Percentiles rank a stretch among this genome's conserved stretches.
phyloP scores from a whole-genome alignment of 2,888 invertebrate genomes.

The Alloplasta piceator region DNA sequence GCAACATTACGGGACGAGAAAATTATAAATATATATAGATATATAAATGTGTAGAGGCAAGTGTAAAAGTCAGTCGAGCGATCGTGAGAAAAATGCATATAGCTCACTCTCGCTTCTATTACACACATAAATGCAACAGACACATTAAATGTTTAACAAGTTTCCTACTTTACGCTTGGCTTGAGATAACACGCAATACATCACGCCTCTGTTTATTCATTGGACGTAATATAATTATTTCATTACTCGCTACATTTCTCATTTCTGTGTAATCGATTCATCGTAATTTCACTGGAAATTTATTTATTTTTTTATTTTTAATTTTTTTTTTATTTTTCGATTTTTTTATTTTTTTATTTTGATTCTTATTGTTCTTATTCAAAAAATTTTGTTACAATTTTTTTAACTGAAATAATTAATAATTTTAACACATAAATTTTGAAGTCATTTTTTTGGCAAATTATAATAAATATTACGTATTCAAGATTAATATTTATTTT shows the following conservation, averaged over 20 bases:
- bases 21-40: too few relatives aligned
- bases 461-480: too few relatives aligned
- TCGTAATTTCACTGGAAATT: neutral
- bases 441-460: too few relatives aligned
- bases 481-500: too few relatives aligned
- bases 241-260: neutral
- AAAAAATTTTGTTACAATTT: too few relatives aligned
- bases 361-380: too few relatives aligned
- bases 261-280: neutral
- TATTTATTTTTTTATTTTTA: neutral
- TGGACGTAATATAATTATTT: slow-evolving; percentile 33
- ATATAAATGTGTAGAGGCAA: slow-evolving; percentile 14
- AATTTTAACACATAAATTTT: too few relatives aligned
- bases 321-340: neutral
- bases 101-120: slow-evolving; percentile 39
- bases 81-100: slow-evolving; percentile 52
- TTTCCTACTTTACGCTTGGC: slow-evolving; percentile 45
- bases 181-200: slow-evolving; percentile 28
- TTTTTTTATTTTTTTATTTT: neutral
- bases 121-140: neutral
- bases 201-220: slow-evolving; percentile 33
- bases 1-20: slow-evolving; percentile 7
- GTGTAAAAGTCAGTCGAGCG: slow-evolving; percentile 33
- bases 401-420: too few relatives aligned
- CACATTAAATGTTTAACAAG: slow-evolving; percentile 10